Evolutionary conservation across 2,797 vertebrate genomes (phyloP).

Genomic region (Micropoecilia bifurca): DNA sequence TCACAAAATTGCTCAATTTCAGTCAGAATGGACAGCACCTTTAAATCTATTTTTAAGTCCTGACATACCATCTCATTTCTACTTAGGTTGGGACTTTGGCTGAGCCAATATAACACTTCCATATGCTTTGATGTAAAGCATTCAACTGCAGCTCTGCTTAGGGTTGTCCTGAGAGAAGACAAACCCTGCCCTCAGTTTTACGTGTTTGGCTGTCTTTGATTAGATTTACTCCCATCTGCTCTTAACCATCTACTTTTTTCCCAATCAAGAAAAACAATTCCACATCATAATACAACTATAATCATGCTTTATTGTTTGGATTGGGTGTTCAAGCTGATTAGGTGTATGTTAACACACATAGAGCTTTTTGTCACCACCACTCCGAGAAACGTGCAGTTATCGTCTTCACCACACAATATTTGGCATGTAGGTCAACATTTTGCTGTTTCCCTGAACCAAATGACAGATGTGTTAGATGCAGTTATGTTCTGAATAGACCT

Average conservation of each 20-base stretch:
- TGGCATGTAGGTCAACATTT: neutral
- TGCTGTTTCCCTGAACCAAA: neutral
- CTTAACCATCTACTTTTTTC: neutral
- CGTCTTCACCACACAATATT: neutral
- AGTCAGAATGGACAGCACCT: neutral
- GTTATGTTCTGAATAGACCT: neutral
- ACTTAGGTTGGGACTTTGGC: neutral
- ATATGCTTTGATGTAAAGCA: neutral
- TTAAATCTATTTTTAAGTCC: neutral
- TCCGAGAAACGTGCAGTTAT: neutral
- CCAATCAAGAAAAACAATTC: neutral
- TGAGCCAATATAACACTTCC: neutral
- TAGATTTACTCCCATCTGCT: neutral
- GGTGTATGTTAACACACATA: neutral
- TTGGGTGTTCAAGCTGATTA: neutral
- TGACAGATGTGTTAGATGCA: neutral
- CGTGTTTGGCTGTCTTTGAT: neutral
- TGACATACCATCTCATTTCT: neutral
- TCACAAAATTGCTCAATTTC: neutral
- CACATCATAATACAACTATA: neutral
- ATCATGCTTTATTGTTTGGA: neutral
- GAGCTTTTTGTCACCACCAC: neutral
- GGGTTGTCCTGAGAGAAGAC: neutral
- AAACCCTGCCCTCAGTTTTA: neutral
- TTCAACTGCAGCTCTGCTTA: neutral